A percentile compares a stretch with the other conserved stretches of the same genome.
Evolutionary conservation across 92 coral and sea anemone species (phyloP).

Genomic region (Paragorgia papillata): DNA sequence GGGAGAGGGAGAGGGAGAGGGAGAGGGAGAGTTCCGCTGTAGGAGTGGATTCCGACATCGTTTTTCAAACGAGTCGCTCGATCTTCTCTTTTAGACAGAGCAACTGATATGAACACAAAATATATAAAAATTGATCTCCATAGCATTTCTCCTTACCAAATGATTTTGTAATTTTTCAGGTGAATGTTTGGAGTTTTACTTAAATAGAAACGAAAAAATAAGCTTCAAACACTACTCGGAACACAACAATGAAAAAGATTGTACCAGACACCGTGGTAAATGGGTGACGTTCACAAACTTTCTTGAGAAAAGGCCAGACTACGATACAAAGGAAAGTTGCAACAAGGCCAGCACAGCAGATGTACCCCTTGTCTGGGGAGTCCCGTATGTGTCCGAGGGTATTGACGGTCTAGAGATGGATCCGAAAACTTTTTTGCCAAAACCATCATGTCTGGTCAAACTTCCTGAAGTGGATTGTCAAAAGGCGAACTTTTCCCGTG

Average conservation of each 20-base stretch:
- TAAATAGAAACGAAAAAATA: constrained; percentile 27
- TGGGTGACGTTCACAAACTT: constrained; percentile 79
- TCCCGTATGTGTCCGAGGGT: constrained; percentile 62
- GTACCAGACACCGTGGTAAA: constrained; percentile 67
- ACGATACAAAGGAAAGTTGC: constrained; percentile 52
- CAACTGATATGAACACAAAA: too few species aligned
- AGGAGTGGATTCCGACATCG: too few species aligned
- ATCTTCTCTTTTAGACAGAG: too few species aligned
- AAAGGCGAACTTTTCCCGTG: constrained; percentile 75
- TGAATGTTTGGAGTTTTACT: constrained; percentile 76
- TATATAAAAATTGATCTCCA: too few species aligned
- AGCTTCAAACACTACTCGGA: constrained; percentile 72
- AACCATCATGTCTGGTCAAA: constrained; percentile 70
- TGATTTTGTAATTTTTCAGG: constrained; percentile 37
- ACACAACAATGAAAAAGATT: constrained; percentile 73
- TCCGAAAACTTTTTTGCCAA: background rate
- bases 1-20: too few species aligned
- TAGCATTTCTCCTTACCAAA: too few species aligned
- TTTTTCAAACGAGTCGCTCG: too few species aligned
- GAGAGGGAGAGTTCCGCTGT: too few species aligned
- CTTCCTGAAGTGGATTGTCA: constrained; percentile 71
- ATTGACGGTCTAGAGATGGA: constrained; percentile 31
- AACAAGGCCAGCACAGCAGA: constrained; percentile 35
- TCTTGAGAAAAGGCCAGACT: constrained; percentile 59
- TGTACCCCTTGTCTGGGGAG: constrained; percentile 64